Base-by-base conservation (phyloP, 1,140 invertebrate species). In the Drosophila gunungcola region DNA sequence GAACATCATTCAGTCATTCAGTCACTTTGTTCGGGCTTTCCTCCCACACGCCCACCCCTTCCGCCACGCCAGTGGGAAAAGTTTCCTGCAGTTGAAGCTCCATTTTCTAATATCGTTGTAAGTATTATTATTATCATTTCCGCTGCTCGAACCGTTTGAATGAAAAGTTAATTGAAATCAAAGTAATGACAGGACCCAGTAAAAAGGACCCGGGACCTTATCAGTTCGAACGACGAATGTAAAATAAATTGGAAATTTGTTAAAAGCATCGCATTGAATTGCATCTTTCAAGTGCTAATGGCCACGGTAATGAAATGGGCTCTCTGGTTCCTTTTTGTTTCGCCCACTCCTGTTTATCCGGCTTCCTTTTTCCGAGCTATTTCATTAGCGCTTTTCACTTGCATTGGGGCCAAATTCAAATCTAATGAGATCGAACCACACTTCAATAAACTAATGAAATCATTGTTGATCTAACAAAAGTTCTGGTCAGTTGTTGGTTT, bases 151-250 rank as follows among this genome's bases (percentile, higher is more conserved):
- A 52, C 56, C 68, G 67, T 79, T 57, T 89, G 68, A 90, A 90
- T 89, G 80, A 85, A 80, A 90, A 89, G 84, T 89, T 89, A 89
- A 89, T 89, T 90, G 84, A 90, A 89, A 89, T 84, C 84, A 89
- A 89, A 89, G 84, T 89, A 89, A 89, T 84, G 67, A 48, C 64
- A 83, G 65, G n/a, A 16, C 49, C 63, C 54, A 56, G 60, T 74
- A 46, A 54, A 56, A 55, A 56, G 46, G 41, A 55, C 41, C 45
- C 48, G 45, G 42, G 53, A 73, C 85, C 77, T 84, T 90, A 84
- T 89, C 80, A 68, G 80, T 74, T 89, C 70, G 62, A 80, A 73
- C 68, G 74, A 78, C 82, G 73, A 90, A 89, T 89, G 80, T 80
- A 68, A 90, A 90, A 84, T 90, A 89, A 88, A 88, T 88, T 63